These are phyloP conservation scores for Branchipolynoe longqiensis DNA, from an alignment of 2,888 invertebrate species.

Conservation along the genomic window DNA sequence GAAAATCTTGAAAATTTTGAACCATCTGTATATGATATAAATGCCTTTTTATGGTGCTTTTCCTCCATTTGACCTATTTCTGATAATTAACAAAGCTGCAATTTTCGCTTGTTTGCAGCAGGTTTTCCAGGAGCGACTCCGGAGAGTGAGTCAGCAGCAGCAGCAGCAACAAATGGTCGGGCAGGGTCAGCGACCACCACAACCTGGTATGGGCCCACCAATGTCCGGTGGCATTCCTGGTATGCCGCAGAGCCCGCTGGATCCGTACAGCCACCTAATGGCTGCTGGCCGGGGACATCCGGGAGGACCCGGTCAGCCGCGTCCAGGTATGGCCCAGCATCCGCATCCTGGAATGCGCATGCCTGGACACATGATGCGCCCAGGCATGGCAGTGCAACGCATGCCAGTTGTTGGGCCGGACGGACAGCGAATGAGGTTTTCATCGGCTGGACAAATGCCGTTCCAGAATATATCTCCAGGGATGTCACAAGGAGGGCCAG, in stretches of 20 bases:
- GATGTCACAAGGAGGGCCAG: neutral
- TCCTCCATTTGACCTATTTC: too few species aligned
- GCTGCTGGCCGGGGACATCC: neutral
- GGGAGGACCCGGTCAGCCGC: neutral
- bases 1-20: too few species aligned
- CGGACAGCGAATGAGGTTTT: neutral
- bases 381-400: conserved; percentile 14
- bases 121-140: conserved; percentile 79
- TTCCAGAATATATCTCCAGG: neutral
- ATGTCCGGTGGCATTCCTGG: conserved; percentile 32
- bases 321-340: conserved; percentile 47
- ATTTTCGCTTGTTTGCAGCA: conserved; percentile 60
- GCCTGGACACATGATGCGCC: neutral
- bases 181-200: conserved; percentile 44
- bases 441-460: conserved; percentile 8
- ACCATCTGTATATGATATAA: too few species aligned
- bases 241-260: conserved; percentile 43
- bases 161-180: conserved; percentile 58
- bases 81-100: too few species aligned
- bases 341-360: neutral
- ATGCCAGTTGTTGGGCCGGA: neutral
- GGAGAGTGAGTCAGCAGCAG: conserved; percentile 66
- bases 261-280: conserved; percentile 50
- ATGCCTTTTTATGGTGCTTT: too few species aligned
- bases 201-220: conserved; percentile 26